Conservation (phyloP, 2,797 vertebrate species). For the Gadopsis bispinosus region DNA sequence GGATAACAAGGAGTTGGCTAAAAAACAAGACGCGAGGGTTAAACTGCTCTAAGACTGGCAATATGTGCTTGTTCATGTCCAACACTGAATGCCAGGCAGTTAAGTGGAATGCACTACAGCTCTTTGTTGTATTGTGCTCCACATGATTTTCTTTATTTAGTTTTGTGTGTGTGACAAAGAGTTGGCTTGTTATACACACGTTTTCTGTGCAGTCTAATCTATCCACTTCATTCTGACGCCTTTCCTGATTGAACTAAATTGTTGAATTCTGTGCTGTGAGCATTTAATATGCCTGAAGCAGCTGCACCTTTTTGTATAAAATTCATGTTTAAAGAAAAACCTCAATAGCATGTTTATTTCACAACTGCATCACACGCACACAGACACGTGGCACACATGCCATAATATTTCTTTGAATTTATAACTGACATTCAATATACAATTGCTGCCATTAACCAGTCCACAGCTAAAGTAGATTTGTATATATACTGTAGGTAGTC, state of each 20-base stretch:
- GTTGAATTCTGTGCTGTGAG: neutral
- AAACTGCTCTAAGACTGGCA: neutral
- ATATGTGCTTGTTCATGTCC: neutral
- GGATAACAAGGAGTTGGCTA: neutral
- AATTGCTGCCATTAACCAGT: neutral
- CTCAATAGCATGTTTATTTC: neutral
- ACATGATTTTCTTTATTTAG: neutral
- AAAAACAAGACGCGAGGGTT: neutral
- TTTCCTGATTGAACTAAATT: neutral
- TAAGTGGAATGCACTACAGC: neutral
- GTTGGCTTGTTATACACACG: neutral
- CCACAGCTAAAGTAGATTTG: neutral
- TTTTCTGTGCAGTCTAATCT: neutral
- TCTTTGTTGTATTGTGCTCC: neutral
- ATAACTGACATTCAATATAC: neutral
- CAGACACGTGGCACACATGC: neutral
- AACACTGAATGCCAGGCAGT: neutral
- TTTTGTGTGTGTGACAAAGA: neutral
- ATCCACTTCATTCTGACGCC: neutral
- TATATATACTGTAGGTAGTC: neutral
- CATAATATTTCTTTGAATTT: neutral
- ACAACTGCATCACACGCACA: neutral
- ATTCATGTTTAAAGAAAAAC: neutral
- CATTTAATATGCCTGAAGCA: neutral
- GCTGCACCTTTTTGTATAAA: neutral